Base-by-base conservation (phyloP, 2,888 invertebrate species). In the Entomobrya proxima region DNA sequence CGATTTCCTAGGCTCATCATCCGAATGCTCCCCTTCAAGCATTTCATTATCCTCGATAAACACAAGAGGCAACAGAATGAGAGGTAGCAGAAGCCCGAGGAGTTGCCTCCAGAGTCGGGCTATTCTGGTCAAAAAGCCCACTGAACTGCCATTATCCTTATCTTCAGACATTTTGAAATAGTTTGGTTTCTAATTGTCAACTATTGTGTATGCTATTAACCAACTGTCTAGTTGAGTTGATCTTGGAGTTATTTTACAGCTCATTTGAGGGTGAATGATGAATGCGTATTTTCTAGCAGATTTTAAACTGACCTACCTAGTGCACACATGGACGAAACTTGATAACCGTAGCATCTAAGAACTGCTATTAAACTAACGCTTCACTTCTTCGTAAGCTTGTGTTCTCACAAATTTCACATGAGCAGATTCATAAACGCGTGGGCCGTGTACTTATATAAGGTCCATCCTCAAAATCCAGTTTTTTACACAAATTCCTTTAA, bases 51-150 rank as follows among this genome's bases (percentile, higher is more conserved):
- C 86, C 37, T 87, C 61, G 21, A 88, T 15, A 44, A 90, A 75
- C 21, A 89, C 88, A n/a, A 91, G 64, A 9, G 96, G 96, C 83
- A 96, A 92, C 35, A 96, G 92, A 11, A 95, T 84, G 4, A 96
- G 89, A 0, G 96, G 96, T 90, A 95, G 94, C 35, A 95, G 75
- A 21, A 96, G 92, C 44, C 96, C 94, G 80, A 96, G 93, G 0
- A 96, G 89, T 0, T 95, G 94, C 91, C 94, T 94, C 96, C 96
- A 96, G 91, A 61, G 1, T 15, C 15, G 32, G 32, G 61, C n/a
- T n/a, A n/a, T n/a, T n/a, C n/a, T n/a, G n/a, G n/a, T n/a, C n/a
- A n/a, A n/a, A n/a, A n/a, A n/a, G n/a, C n/a, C n/a, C n/a, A n/a
- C n/a, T n/a, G n/a, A n/a, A n/a, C n/a, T n/a, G n/a, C n/a, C n/a